A percentile compares a stretch with the other conserved stretches of the same genome.
Evolutionary conservation across 1,140 invertebrate genomes (phyloP).

Genomic region (Araneus ventricosus): DNA sequence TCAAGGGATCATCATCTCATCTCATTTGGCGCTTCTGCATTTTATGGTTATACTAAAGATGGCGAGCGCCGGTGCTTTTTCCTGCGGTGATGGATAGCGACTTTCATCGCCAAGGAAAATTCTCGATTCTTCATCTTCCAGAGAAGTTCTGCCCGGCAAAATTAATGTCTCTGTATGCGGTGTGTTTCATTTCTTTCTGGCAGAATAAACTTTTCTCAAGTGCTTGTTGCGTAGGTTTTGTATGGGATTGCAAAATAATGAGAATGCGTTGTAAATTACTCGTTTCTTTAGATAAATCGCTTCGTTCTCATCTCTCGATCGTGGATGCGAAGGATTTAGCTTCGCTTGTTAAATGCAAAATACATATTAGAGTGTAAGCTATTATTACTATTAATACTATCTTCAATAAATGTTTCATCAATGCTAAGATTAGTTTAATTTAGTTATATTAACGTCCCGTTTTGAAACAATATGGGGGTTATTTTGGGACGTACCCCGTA

Average conservation of each 20-base stretch:
- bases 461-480: too few relatives aligned
- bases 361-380: too few relatives aligned
- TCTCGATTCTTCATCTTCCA: background rate
- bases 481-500: too few relatives aligned
- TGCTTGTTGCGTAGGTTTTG: background rate
- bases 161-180: background rate
- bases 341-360: too few relatives aligned
- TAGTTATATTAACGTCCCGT: too few relatives aligned
- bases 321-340: too few relatives aligned
- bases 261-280: background rate
- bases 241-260: background rate
- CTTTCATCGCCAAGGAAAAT: slow-evolving; percentile 14
- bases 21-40: slow-evolving; percentile 45
- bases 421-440: too few relatives aligned
- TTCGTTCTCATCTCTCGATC: too few relatives aligned
- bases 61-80: background rate
- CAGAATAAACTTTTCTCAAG: background rate
- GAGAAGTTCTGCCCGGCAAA: background rate
- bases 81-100: background rate
- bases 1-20: slow-evolving; percentile 61
- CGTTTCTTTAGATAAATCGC: background rate
- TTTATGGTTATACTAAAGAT: slow-evolving; percentile 51
- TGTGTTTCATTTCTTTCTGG: background rate
- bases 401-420: too few relatives aligned
- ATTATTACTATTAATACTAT: too few relatives aligned